Conservation (phyloP, 2,113 vertebrate genomes). For the Phyllostomus discolor region DNA sequence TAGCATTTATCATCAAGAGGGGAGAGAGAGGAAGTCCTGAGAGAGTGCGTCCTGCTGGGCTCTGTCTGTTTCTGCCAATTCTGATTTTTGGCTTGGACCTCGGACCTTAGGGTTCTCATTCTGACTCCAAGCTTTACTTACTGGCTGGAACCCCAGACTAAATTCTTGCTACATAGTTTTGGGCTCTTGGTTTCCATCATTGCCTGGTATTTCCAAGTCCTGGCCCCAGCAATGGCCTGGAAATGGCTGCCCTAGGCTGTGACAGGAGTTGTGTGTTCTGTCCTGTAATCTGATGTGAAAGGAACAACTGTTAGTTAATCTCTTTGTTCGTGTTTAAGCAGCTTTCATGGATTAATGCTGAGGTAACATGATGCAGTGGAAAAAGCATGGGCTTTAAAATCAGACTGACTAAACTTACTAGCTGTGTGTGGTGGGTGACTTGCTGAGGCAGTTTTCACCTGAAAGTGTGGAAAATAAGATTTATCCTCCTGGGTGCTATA, state of each 20-base stretch:
- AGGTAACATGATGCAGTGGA: not conserved
- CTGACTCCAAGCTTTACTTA: not conserved
- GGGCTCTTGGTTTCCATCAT: slow-evolving; percentile 4
- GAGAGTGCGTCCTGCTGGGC: not conserved
- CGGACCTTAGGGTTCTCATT: not conserved
- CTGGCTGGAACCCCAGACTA: slow-evolving; percentile 16
- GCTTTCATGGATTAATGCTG: not conserved
- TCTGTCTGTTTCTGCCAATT: not conserved
- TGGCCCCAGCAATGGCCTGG: not conserved
- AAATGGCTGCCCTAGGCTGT: not conserved
- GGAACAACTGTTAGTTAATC: slow-evolving; percentile 17
- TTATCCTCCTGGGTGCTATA: not conserved
- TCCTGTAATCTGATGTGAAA: slow-evolving; percentile 19
- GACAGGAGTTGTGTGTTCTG: not conserved
- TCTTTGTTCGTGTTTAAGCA: not conserved
- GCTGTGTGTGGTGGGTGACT: not conserved
- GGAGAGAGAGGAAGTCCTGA: not conserved
- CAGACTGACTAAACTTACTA: not conserved
- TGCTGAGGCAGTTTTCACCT: not conserved
- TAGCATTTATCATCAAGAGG: not conserved
- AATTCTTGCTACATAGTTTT: slow-evolving; percentile 19
- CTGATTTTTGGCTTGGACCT: not conserved
- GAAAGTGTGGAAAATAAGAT: not conserved
- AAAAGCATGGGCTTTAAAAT: not conserved
- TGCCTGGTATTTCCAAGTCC: not conserved